These are phyloP conservation scores for Sycophaga agraensis DNA, from an alignment of 1,140 invertebrate genomes.

Conservation along the genomic window DNA sequence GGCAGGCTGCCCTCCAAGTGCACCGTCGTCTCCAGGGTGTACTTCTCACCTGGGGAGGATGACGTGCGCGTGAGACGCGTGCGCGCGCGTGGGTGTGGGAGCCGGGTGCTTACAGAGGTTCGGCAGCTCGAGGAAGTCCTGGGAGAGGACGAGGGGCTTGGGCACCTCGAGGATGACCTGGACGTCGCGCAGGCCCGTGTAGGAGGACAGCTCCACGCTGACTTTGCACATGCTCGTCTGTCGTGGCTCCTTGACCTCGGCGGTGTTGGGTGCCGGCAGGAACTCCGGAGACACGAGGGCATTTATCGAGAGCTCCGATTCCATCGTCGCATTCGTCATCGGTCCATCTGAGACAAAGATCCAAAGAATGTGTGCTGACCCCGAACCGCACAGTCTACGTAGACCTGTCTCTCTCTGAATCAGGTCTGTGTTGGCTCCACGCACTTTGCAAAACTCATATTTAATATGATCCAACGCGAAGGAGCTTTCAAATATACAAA, in stretches of 20 bases:
- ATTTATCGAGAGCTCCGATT: constrained; percentile 55
- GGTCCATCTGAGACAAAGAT: constrained; percentile 21
- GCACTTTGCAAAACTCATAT: too few relatives aligned
- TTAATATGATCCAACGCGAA: too few relatives aligned
- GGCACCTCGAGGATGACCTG: constrained; percentile 59
- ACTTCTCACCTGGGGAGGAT: constrained; percentile 41
- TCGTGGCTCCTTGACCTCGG: constrained; percentile 36
- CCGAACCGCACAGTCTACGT: too few relatives aligned
- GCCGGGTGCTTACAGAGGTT: constrained; percentile 54
- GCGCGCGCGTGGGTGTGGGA: too few relatives aligned
- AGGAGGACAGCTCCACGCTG: constrained; percentile 55
- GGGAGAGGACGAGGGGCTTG: constrained; percentile 57
- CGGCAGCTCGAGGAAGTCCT: constrained; percentile 52
- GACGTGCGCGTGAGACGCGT: too few relatives aligned
- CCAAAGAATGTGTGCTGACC: too few relatives aligned
- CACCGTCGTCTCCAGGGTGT: constrained; percentile 34
- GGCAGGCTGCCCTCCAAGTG: constrained; percentile 32
- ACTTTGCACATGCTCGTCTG: constrained; percentile 53
- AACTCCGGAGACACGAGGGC: constrained; percentile 49
- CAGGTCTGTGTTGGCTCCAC: too few relatives aligned
- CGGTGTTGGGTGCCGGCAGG: constrained; percentile 36
- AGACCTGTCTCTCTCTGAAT: too few relatives aligned
- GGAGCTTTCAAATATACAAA: too few relatives aligned
- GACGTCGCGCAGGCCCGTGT: constrained; percentile 58
- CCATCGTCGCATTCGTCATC: constrained; percentile 37